Evolutionary conservation across 2,888 invertebrate genomes (phyloP).

Genomic region (Panopea generosa): DNA sequence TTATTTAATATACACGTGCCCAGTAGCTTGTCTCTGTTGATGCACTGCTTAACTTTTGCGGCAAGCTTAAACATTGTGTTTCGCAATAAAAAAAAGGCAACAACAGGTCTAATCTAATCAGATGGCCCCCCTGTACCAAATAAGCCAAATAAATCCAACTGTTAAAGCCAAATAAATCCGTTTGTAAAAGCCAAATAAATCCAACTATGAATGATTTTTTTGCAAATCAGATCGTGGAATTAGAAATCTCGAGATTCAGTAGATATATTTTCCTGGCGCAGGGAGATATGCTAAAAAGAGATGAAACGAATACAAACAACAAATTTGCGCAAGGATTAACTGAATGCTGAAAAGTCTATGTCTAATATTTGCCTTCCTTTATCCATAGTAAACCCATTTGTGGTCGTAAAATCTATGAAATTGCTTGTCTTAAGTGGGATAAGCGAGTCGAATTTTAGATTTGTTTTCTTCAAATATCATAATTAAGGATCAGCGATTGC

Average conservation of each 20-base stretch:
- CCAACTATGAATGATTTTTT: constrained; percentile 36
- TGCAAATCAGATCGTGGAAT: constrained; percentile 16
- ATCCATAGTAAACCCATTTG: constrained; percentile 42
- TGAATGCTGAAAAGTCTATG: constrained; percentile 26
- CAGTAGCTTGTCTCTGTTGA: too few relatives aligned
- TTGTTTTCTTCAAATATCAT: constrained; percentile 67
- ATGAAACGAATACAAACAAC: constrained; percentile 38
- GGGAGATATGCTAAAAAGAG: constrained; percentile 28
- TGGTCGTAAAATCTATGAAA: constrained; percentile 57
- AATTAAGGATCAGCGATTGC: constrained; percentile 64
- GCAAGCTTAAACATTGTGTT: too few relatives aligned
- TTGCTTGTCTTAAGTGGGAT: constrained; percentile 64
- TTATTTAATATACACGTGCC: too few relatives aligned
- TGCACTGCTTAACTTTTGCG: too few relatives aligned
- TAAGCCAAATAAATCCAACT: constrained; percentile 27
- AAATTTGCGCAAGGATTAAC: constrained; percentile 61
- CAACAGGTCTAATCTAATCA: constrained; percentile 36
- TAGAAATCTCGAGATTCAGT: constrained; percentile 15
- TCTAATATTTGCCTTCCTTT: constrained; percentile 45
- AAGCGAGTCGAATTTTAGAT: constrained; percentile 60
- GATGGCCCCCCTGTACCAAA: constrained; percentile 11
- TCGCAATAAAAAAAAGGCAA: too few relatives aligned
- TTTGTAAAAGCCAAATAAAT: constrained; percentile 25
- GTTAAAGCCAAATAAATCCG: constrained; percentile 32
- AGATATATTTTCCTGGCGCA: constrained; percentile 20